Evolutionary conservation across 1,140 invertebrate genomes (phyloP).

Genomic region (Neelides sp.): DNA sequence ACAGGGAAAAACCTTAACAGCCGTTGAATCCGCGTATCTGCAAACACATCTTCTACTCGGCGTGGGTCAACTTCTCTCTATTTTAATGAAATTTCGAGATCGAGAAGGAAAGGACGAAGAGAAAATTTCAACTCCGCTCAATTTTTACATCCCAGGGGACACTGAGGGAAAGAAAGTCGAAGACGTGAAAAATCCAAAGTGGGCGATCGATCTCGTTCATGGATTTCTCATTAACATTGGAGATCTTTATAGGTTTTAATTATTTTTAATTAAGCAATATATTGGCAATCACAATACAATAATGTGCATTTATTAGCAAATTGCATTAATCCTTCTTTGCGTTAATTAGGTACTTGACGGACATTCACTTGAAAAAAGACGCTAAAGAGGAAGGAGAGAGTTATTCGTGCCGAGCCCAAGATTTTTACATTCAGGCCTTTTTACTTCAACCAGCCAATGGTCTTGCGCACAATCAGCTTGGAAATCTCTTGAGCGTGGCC

Average conservation of each 20-base stretch:
- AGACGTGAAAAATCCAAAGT: constrained; percentile 10
- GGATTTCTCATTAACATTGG: constrained; percentile 23
- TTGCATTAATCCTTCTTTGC: neutral
- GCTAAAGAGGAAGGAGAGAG: neutral
- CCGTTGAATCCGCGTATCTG: constrained; percentile 12
- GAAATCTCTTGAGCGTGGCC: constrained; percentile 17
- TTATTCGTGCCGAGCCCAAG: constrained; percentile 18
- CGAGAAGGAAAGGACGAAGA: neutral
- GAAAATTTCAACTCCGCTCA: neutral
- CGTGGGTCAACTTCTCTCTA: neutral
- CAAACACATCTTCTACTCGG: constrained; percentile 15
- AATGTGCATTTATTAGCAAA: neutral
- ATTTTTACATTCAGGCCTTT: constrained; percentile 26
- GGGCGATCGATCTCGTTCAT: constrained; percentile 15
- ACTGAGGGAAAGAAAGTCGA: neutral
- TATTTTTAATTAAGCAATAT: no score
- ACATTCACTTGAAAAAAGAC: constrained; percentile 10
- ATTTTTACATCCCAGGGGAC: neutral
- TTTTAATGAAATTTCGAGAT: neutral
- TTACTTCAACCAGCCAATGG: constrained; percentile 19
- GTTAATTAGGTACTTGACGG: constrained; percentile 20
- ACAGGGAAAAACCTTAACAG: constrained; percentile 12
- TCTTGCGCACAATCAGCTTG: constrained; percentile 26
- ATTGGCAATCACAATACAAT: neutral
- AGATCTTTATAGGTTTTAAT: constrained; percentile 17